Percentiles rank a stretch among this genome's conserved stretches.
These are phyloP conservation scores for Coccyzus lansbergi DNA, from an alignment of 2,797 vertebrate genomes.

Conservation along the genomic window DNA sequence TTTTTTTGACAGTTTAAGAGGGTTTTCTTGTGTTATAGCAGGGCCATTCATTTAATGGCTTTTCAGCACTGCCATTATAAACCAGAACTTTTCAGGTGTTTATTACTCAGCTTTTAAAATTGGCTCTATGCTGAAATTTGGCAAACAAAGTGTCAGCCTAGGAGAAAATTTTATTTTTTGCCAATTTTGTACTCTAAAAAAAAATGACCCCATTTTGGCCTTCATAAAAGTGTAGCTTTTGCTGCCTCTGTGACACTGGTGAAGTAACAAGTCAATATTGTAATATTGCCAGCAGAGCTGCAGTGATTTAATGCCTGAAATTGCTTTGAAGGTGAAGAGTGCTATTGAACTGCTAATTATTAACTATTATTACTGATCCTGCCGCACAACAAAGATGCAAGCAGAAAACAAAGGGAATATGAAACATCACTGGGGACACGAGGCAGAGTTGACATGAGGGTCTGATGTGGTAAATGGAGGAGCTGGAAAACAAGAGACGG, in stretches of 20 bases:
- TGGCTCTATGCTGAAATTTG: constrained; percentile 67
- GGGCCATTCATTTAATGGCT: constrained; percentile 60
- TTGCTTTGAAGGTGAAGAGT: constrained; percentile 62
- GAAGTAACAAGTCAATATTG: constrained; percentile 64
- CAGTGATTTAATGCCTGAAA: constrained; percentile 59
- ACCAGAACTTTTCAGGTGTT: constrained; percentile 69
- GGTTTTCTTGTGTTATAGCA: constrained; percentile 1
- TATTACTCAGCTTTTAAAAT: constrained; percentile 72
- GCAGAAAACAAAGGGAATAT: constrained; percentile 19
- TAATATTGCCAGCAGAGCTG: constrained; percentile 44
- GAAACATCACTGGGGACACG: background rate
- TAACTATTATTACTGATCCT: constrained; percentile 59
- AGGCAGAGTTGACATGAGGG: background rate
- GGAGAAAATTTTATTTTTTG: constrained; percentile 59
- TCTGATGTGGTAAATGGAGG: accelerated
- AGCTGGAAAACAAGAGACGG: background rate
- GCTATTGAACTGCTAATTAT: constrained; percentile 66
- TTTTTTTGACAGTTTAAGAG: constrained; percentile 23
- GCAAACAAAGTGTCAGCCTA: constrained; percentile 55
- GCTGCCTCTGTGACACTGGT: constrained; percentile 48
- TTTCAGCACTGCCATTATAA: constrained; percentile 71
- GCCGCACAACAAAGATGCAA: constrained; percentile 27
- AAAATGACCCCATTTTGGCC: constrained; percentile 50
- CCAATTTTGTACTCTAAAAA: constrained; percentile 49
- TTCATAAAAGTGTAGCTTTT: constrained; percentile 21